phyloP scores from a whole-genome alignment of 2,797 vertebrate species.

The Cossypha dichroa region DNA sequence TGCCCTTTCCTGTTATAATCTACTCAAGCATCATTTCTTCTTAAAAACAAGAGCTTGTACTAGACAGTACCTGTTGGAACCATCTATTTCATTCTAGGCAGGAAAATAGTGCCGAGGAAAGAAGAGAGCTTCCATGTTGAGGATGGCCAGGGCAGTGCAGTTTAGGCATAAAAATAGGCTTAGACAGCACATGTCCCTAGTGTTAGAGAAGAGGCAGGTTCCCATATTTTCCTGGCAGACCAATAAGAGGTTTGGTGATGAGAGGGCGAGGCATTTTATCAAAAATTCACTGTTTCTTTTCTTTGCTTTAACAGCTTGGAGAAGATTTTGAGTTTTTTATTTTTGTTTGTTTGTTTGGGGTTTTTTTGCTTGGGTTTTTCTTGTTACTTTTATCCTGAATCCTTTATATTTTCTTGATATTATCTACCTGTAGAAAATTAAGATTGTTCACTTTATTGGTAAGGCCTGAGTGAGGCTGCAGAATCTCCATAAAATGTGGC shows the following conservation, averaged over 20 bases:
- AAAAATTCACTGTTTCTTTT: neutral
- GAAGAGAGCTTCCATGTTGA: neutral
- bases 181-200: neutral
- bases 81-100: neutral
- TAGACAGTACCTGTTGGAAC: neutral
- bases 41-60: neutral
- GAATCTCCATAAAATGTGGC: neutral
- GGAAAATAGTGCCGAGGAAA: neutral
- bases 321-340: rapidly evolving
- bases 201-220: neutral
- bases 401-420: neutral
- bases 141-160: neutral
- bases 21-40: neutral
- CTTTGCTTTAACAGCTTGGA: neutral
- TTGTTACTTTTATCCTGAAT: neutral
- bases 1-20: neutral
- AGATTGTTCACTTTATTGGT: neutral
- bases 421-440: neutral
- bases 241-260: neutral
- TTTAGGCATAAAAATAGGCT: neutral
- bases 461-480: neutral
- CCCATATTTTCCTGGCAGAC: neutral
- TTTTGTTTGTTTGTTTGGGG: too few relatives aligned
- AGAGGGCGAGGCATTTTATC: neutral
- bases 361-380: neutral